These are phyloP conservation scores for Cnemophilus loriae DNA, from an alignment of 2,113 vertebrate species.

Conservation along the genomic window DNA sequence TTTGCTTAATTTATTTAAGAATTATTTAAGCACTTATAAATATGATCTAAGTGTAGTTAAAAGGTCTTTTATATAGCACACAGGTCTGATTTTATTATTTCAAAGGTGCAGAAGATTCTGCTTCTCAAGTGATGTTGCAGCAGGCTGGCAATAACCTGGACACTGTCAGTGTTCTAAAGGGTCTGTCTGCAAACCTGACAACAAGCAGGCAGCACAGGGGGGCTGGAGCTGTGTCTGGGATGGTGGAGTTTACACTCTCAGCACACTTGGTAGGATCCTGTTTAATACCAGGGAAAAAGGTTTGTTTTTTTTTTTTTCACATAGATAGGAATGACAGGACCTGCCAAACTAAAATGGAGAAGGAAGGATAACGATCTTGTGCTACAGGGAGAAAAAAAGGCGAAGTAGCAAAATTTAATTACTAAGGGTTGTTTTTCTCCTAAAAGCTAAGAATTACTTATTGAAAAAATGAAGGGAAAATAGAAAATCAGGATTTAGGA, in stretches of 20 bases:
- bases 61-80: neutral
- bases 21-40: neutral
- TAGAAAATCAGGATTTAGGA: neutral
- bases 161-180: neutral
- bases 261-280: neutral
- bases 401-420: neutral
- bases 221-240: neutral
- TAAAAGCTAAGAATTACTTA: neutral
- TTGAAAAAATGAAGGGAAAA: neutral
- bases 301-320: neutral
- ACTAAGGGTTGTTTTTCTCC: neutral
- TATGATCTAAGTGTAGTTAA: neutral
- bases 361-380: neutral
- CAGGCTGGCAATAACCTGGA: neutral
- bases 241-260: neutral
- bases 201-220: neutral
- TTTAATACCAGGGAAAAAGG: neutral
- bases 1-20: neutral
- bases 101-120: neutral
- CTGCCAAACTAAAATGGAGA: neutral
- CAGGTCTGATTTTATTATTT: neutral
- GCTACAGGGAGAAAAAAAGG: accelerated
- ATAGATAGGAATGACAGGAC: neutral
- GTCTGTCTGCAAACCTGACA: neutral
- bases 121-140: neutral